Evolutionary conservation across 2,113 vertebrate species (phyloP).

Genomic region (Pelobates fuscus): DNA sequence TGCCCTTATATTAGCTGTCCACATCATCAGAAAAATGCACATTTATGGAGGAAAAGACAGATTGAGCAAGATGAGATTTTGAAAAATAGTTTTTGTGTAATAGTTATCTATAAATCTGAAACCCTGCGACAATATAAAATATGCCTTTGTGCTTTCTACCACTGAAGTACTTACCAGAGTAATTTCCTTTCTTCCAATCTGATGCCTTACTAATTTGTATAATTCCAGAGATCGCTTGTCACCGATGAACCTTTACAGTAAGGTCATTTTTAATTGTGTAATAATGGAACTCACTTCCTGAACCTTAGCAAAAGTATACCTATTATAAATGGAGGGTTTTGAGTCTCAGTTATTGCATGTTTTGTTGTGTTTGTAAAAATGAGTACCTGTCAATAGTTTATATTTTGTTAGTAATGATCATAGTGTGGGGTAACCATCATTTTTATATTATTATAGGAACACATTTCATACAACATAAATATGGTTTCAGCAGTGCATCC

Average conservation of each 20-base stretch:
- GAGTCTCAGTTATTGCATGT: background rate
- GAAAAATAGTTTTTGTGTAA: slow-evolving; percentile 42
- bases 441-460: no score
- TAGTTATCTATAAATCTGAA: slow-evolving; percentile 33
- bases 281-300: background rate
- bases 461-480: no score
- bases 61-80: slow-evolving; percentile 23
- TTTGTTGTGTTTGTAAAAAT: background rate
- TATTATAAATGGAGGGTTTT: no score
- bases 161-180: background rate
- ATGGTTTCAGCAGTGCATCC: no score
- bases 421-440: no score
- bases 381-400: no score
- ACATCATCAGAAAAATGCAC: slow-evolving; percentile 45
- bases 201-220: background rate
- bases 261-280: background rate
- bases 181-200: background rate
- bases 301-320: no score
- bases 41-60: slow-evolving; percentile 38
- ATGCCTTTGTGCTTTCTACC: background rate
- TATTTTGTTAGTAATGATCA: no score
- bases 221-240: background rate
- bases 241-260: background rate
- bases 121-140: slow-evolving; percentile 13
- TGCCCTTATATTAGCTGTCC: slow-evolving; percentile 49